Percentiles rank a stretch among this genome's conserved stretches.
These are phyloP conservation scores for Odocoileus hemionus DNA, from an alignment of 2,113 vertebrate genomes.

Conservation along the genomic window DNA sequence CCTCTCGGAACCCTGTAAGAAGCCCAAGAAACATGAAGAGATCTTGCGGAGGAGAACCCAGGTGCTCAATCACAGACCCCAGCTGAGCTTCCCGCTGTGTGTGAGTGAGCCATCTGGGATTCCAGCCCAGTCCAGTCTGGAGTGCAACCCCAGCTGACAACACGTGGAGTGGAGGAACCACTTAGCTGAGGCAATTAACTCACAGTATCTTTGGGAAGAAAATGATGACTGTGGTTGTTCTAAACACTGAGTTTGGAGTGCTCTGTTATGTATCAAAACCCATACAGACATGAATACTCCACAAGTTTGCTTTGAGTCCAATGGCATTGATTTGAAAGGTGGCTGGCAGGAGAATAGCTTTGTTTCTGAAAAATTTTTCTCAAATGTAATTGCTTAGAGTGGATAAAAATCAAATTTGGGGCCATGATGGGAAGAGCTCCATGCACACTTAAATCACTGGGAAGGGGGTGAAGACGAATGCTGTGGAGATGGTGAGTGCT, in stretches of 20 bases:
- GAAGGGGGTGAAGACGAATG: neutral
- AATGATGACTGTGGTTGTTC: neutral
- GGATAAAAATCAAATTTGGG: neutral
- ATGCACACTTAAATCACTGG: neutral
- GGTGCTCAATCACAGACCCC: neutral
- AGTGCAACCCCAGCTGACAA: neutral
- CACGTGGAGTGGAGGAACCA: neutral
- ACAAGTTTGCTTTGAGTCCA: neutral
- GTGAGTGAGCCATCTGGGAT: neutral
- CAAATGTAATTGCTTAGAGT: neutral
- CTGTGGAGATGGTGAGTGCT: neutral
- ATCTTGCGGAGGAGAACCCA: neutral
- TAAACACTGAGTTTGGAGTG: neutral
- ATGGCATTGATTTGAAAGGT: neutral
- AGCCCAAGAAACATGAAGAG: neutral
- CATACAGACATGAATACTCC: neutral
- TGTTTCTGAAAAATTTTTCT: neutral
- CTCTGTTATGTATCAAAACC: neutral
- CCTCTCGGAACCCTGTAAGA: neutral
- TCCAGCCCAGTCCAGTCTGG: neutral
- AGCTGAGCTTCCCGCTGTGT: neutral
- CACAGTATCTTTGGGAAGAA: neutral
- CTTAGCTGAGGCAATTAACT: neutral
- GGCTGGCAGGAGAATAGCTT: neutral
- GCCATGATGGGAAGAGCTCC: neutral